Percentiles rank a stretch among this genome's conserved stretches.
Conservation (phyloP, 2,888 invertebrate species). For the Eupithecia subfuscata region DNA sequence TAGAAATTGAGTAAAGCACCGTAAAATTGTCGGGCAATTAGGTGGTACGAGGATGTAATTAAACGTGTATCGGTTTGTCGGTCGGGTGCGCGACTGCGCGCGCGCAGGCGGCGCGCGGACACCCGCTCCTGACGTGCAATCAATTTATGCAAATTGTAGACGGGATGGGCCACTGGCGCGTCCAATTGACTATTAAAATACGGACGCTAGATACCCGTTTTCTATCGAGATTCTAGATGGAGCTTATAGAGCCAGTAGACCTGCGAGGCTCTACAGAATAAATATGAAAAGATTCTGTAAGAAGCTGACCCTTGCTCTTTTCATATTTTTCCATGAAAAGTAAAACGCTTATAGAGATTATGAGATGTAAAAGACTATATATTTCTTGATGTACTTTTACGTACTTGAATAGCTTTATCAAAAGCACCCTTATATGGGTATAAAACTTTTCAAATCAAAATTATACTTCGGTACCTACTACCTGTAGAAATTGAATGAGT, state of each 20-base stretch:
- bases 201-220: constrained; percentile 49
- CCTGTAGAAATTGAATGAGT: background rate
- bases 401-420: background rate
- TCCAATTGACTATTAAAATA: constrained; percentile 64
- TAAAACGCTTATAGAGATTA: background rate
- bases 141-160: constrained; percentile 82
- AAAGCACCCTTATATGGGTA: background rate
- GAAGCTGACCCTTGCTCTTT: background rate
- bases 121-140: constrained; percentile 69
- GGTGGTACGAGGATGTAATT: constrained; percentile 75
- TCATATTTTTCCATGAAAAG: background rate
- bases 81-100: constrained; percentile 79
- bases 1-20: constrained; percentile 61
- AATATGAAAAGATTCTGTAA: background rate
- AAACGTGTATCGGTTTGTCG: constrained; percentile 80
- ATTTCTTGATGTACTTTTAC: background rate
- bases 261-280: background rate
- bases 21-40: constrained; percentile 72
- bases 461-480: background rate
- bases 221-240: constrained; percentile 37
- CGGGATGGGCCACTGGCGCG: constrained; percentile 66
- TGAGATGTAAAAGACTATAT: background rate
- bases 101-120: constrained; percentile 60
- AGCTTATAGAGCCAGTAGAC: background rate
- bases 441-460: background rate